A percentile compares a stretch with the other conserved stretches of the same genome.
Conservation (phyloP, 2,888 invertebrate genomes). For the Cephus pulcher region DNA sequence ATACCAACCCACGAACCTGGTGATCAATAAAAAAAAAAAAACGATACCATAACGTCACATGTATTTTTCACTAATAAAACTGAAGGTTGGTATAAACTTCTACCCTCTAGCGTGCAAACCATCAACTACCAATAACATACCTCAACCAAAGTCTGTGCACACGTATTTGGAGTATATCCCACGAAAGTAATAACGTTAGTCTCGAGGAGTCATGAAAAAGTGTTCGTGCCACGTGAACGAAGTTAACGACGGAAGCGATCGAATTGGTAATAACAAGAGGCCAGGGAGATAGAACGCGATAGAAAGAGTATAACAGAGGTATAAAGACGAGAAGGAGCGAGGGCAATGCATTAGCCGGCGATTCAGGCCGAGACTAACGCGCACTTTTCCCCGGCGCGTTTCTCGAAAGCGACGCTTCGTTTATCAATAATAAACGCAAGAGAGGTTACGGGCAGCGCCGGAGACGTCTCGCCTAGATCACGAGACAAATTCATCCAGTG, state of each 20-base stretch:
- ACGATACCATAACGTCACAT: not conserved
- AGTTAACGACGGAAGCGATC: not conserved
- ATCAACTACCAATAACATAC: not conserved
- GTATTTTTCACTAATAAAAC: not conserved
- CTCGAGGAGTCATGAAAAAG: not conserved
- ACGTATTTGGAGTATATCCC: too few relatives aligned
- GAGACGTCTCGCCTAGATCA: not conserved
- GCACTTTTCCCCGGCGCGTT: constrained; percentile 64
- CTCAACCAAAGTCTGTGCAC: not conserved
- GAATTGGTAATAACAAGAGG: not conserved
- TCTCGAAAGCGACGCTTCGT: constrained; percentile 43
- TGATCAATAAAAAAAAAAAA: not conserved
- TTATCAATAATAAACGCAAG: constrained; percentile 10
- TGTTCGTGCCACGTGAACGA: not conserved
- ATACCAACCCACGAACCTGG: not conserved
- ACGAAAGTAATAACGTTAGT: not conserved
- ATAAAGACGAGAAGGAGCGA: constrained; percentile 9
- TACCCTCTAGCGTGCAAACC: not conserved
- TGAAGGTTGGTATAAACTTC: not conserved
- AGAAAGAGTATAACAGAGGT: constrained; percentile 11
- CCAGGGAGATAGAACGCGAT: constrained; percentile 7
- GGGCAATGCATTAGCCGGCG: constrained; percentile 57
- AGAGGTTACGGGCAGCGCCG: not conserved
- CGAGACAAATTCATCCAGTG: not conserved
- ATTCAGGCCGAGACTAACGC: constrained; percentile 67